These are phyloP conservation scores for Zygothrica quintamaculata DNA, from an alignment of 2,888 invertebrate genomes.

Conservation along the genomic window DNA sequence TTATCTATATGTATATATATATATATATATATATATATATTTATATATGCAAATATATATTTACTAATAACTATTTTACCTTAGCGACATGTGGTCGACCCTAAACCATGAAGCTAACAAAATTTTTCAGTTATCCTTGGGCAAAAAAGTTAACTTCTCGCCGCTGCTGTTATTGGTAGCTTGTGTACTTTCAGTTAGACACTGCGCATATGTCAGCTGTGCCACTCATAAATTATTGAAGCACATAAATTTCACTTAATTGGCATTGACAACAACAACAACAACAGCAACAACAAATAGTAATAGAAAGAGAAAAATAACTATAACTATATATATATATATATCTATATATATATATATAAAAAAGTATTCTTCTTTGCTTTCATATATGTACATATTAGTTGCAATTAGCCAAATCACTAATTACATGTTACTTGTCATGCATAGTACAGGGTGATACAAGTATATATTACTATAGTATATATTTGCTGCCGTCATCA, in stretches of 20 bases:
- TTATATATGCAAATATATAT: constrained; percentile 29
- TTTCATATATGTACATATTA: constrained; percentile 63
- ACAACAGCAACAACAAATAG: constrained; percentile 26
- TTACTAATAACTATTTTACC: constrained; percentile 77
- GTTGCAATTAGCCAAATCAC: constrained; percentile 58
- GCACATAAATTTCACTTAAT: constrained; percentile 77
- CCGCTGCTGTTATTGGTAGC: constrained; percentile 56
- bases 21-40: constrained; percentile 19
- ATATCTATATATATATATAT: no score
- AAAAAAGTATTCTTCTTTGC: constrained; percentile 50
- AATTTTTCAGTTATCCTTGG: constrained; percentile 61
- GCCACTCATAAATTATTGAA: constrained; percentile 73
- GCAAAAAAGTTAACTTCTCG: constrained; percentile 54
- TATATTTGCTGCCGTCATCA: constrained; percentile 5
- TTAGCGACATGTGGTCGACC: constrained; percentile 72
- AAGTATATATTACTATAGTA: neutral
- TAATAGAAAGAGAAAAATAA: no score
- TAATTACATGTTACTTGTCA: constrained; percentile 47
- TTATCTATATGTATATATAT: no score
- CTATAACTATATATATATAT: no score
- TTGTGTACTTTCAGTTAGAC: constrained; percentile 38
- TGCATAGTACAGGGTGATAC: constrained; percentile 10
- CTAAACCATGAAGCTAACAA: constrained; percentile 23
- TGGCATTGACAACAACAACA: constrained; percentile 69
- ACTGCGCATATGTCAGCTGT: constrained; percentile 73